Evolutionary conservation across 2,888 invertebrate species (phyloP), one percentile per base, ranked within the genome.

Genomic region (Cataglyphis altisquamis): DNA sequence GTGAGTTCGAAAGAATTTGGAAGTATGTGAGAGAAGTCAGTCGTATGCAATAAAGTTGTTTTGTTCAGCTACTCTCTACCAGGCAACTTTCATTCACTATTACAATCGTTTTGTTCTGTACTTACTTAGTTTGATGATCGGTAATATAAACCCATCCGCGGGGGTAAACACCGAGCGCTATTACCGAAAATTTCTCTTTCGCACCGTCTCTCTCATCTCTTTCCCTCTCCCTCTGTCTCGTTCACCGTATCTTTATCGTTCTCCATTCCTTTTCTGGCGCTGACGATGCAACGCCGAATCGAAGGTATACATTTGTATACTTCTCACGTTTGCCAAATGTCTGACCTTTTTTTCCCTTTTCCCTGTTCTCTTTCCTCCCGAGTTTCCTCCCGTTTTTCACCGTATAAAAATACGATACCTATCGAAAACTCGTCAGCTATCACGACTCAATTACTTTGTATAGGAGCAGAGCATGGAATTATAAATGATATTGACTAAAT

Each of bases 11-110:
- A 48, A 84, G 48, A 82, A 81, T 52, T 86, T 81, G 87, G 45
- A 86, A 87, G 83, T 67, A 73, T 87, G 83, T 84, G 82, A 82
- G 74, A 64, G 83, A 77, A 89, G 78, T 87, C 72, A 83, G 75
- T 88, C 82, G 80, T 81, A 88, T 84, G 84, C 84, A 88, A 80
- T 83, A 72, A 85, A 83, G 72, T 90, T 86, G 81, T 87, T 90
- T 82, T 87, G 85, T 85, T 91, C 89, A 90, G 89, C 91, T 91
- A 91, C 91, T 91, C 91, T 91, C 91, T 91, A 91, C 91, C 91
- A 91, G 91, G 91, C 91, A 91, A 91, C 91, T 91, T 91, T 91
- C 91, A 91, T 91, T 91, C 91, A 91, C 91, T 91, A 91, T 91
- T 91, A 91, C 89, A 91, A 90, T 90, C 90, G 88, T 90, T 91